Evolutionary conservation across 1,140 invertebrate genomes (phyloP), one percentile per base, ranked within the genome.

Genomic region (Neodiprion virginianus): DNA sequence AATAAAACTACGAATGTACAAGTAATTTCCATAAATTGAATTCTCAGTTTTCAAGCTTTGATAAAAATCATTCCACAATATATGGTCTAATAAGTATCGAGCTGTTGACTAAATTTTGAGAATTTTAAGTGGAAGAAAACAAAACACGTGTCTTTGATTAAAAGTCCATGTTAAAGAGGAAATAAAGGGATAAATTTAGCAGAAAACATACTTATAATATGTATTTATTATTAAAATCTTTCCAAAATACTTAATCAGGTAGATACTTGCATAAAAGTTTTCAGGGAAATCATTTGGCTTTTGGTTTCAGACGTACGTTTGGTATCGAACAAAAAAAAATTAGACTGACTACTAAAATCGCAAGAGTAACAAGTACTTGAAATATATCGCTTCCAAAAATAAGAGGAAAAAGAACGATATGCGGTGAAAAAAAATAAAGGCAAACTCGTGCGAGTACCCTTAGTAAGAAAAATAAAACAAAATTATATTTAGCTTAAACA

Each of bases 141-240:
- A 40, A 40, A 40, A 40, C 28, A 40, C 28, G 28, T 40, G 28
- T 40, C 28, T 40, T 5, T 40, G 28, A 40, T 5, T 40, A 5
- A 40, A 40, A 40, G 28, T 40, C 28, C 28, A 5, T 40, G 28
- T 40, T 40, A 40, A 40, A 40, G 28, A 5, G 28, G 8, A 61
- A 61, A 8, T 61, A 61, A 61, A 8, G 53, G 8, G 53, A 61
- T 61, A 61, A 61, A 61, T 2, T 17, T 61, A 14, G n/a, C n/a
- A 12, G 8, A 61, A n/a, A 17, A 61, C 53, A 61, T 61, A 17
- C 53, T 61, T 17, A 61, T 61, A 61, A 61, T 61, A 61, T 61
- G 53, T 61, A 14, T 61, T 61, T 61, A 61, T 61, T 61, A 14
- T 61, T 61, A 61, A 61, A 61, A 61, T 61, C 53, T 61, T 61